phyloP scores from a whole-genome alignment of 2,113 vertebrate species.

The Scolopax mira region DNA sequence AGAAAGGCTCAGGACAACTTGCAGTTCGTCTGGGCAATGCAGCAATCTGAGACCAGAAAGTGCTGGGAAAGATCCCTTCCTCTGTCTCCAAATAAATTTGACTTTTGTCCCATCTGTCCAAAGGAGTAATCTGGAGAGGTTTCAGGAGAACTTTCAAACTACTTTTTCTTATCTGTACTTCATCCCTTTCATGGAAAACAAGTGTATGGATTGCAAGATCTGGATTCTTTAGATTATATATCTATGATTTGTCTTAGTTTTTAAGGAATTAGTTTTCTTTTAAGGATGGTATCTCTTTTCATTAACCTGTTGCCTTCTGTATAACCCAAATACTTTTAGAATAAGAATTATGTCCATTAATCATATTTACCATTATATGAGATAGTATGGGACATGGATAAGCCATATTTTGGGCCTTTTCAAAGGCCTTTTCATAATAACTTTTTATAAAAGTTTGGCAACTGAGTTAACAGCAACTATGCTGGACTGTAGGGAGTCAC shows the following conservation, averaged over 20 bases:
- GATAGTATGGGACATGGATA: too few species aligned
- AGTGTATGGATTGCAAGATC: neutral
- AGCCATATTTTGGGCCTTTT: neutral
- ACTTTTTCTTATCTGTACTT: neutral
- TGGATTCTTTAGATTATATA: neutral
- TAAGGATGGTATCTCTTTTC: neutral
- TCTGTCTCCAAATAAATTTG: neutral
- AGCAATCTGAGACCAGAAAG: fast-evolving
- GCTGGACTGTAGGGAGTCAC: neutral
- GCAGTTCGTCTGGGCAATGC: neutral
- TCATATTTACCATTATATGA: neutral
- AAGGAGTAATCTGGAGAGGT: neutral
- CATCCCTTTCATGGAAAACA: neutral
- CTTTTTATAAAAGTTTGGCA: neutral
- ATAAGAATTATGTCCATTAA: neutral
- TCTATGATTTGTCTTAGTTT: neutral
- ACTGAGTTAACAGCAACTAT: neutral
- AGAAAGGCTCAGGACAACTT: neutral
- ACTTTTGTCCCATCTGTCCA: neutral
- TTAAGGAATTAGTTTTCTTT: neutral
- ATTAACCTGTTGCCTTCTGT: neutral
- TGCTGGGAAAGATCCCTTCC: neutral
- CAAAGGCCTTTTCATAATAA: neutral
- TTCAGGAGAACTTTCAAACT: neutral
- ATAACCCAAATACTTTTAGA: neutral